These are phyloP conservation scores for Plebejus melissa DNA, from an alignment of 2,888 invertebrate genomes.

Conservation along the genomic window DNA sequence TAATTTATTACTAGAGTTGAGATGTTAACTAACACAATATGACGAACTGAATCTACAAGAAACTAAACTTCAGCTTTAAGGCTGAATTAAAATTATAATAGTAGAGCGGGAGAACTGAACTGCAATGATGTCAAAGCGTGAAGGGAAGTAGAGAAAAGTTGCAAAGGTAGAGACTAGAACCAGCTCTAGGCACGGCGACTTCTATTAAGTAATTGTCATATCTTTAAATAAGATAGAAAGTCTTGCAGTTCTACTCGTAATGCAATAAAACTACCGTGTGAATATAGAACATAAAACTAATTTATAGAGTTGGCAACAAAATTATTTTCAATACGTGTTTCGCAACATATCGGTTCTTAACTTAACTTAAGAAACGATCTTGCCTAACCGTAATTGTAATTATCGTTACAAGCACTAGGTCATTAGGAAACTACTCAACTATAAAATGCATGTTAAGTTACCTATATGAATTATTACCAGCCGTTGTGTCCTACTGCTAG, in stretches of 20 bases:
- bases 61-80: too few relatives aligned
- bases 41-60: too few relatives aligned
- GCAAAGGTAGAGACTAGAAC: not conserved
- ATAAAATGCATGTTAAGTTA: not conserved
- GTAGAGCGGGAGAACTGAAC: too few relatives aligned
- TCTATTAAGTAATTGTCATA: not conserved
- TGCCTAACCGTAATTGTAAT: conserved; percentile 21
- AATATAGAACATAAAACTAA: conserved; percentile 4
- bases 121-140: not conserved
- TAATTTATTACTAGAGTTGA: too few relatives aligned
- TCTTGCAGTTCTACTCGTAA: not conserved
- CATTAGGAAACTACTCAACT: conserved; percentile 18
- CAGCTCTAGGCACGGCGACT: not conserved
- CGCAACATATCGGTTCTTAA: conserved; percentile 23
- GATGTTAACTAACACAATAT: too few relatives aligned
- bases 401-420: conserved; percentile 15
- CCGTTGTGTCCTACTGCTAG: too few relatives aligned
- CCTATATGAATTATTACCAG: not conserved
- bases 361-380: conserved; percentile 23
- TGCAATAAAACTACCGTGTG: not conserved
- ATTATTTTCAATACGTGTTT: conserved; percentile 13
- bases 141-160: not conserved
- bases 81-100: too few relatives aligned
- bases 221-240: not conserved
- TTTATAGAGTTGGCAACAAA: not conserved